Evolutionary conservation across 2,888 invertebrate species (phyloP).

Genomic region (Lasioglossum oenotherae): DNA sequence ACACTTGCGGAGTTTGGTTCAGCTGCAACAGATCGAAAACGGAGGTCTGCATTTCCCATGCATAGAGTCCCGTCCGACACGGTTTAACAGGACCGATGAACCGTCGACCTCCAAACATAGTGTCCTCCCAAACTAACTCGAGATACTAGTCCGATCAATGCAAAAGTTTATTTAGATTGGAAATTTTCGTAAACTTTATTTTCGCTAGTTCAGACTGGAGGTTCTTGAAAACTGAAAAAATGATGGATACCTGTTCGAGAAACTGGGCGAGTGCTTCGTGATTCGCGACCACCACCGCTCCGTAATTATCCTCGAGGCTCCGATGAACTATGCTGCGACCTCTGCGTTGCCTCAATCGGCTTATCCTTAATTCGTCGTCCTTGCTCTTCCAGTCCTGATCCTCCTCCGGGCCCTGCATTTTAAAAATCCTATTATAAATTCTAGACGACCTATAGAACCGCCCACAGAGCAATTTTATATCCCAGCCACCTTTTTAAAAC

Average conservation of each 20-base stretch:
- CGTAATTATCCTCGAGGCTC: conserved; percentile 95
- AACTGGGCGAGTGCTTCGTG: conserved; percentile 95
- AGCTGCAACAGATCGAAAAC: conserved; percentile 83
- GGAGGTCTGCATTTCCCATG: conserved; percentile 16
- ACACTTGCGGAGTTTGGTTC: conserved; percentile 90
- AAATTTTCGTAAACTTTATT: neutral
- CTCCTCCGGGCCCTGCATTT: conserved; percentile 85
- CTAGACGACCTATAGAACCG: conserved; percentile 28
- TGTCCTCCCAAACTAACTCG: neutral
- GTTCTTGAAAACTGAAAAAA: no score
- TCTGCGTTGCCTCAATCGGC: conserved; percentile 90
- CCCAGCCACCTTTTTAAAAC: conserved; percentile 25
- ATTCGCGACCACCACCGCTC: conserved; percentile 95
- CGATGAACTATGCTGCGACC: conserved; percentile 93
- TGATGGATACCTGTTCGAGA: conserved; percentile 90
- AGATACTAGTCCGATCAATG: neutral
- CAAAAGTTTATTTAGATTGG: neutral
- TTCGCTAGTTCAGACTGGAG: neutral
- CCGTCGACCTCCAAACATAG: neutral
- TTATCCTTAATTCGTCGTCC: conserved; percentile 81
- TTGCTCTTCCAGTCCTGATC: conserved; percentile 85
- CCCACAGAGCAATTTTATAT: conserved; percentile 20
- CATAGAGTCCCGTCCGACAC: neutral
- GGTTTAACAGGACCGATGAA: conserved; percentile 5
- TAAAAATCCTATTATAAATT: conserved; percentile 44